Evolutionary conservation across 2,113 vertebrate genomes (phyloP).

Genomic region (Turnix velox): DNA sequence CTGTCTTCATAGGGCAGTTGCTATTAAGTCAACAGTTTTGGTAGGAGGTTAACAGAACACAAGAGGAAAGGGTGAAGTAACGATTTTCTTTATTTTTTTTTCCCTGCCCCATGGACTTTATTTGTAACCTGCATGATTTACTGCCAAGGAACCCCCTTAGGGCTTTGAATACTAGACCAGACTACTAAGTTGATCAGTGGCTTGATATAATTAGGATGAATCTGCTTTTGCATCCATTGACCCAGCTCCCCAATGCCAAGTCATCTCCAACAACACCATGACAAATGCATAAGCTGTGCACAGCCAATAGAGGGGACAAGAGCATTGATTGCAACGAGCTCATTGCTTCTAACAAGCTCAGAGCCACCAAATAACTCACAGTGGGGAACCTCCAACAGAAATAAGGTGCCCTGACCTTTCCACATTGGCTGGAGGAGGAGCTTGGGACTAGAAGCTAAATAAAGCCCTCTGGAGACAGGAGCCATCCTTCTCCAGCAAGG

Average conservation of each 20-base stretch:
- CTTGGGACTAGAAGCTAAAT: slow-evolving; percentile 4
- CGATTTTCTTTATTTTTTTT: background rate
- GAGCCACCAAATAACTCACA: background rate
- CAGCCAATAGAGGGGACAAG: background rate
- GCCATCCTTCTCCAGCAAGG: slow-evolving; percentile 17
- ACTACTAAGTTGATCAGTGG: slow-evolving; percentile 12
- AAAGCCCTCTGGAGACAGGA: background rate
- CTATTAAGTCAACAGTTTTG: background rate
- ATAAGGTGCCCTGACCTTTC: background rate
- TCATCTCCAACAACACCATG: background rate
- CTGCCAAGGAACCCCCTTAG: background rate
- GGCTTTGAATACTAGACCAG: background rate
- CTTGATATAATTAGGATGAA: background rate
- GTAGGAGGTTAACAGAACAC: background rate
- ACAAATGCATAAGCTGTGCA: background rate
- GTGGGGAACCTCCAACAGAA: background rate
- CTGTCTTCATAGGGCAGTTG: too few relatives aligned
- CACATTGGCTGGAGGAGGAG: fast-evolving
- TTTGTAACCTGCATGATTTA: background rate
- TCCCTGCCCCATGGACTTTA: background rate
- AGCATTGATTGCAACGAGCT: background rate
- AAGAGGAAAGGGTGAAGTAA: background rate
- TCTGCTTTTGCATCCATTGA: background rate
- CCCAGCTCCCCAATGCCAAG: slow-evolving; percentile 2
- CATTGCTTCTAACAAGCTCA: background rate